Conservation (phyloP, 1,140 invertebrate genomes). For the Drosophila melanogaster region Release_6_plus_ISO1_MT NT_033779.5:4531501-4532000, state of each 20-base stretch:
- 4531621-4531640: conserved; percentile 61
- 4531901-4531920: conserved; percentile 68
- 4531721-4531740: conserved; percentile 57
- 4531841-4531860: conserved; percentile 48
- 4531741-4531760: conserved; percentile 61
- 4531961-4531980: conserved; percentile 80
- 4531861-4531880: conserved; percentile 51
- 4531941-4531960: conserved; percentile 82
- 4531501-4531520: conserved; percentile 77
- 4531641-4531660: conserved; percentile 49
- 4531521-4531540: conserved; percentile 60
- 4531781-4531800: conserved; percentile 68
- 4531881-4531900: conserved; percentile 70
- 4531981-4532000: conserved; percentile 83
- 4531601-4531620: conserved; percentile 56
- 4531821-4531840: conserved; percentile 36
- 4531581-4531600: conserved; percentile 64
- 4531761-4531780: conserved; percentile 69
- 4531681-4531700: conserved; percentile 80
- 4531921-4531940: conserved; percentile 62
- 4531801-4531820: conserved; percentile 52
- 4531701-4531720: conserved; percentile 72
- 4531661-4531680: conserved; percentile 81
- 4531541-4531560: conserved; percentile 80
- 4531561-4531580: conserved; percentile 80